These are phyloP conservation scores for Ochotona curzoniae DNA, from an alignment of 2,113 vertebrate genomes.

Conservation along the genomic window DNA sequence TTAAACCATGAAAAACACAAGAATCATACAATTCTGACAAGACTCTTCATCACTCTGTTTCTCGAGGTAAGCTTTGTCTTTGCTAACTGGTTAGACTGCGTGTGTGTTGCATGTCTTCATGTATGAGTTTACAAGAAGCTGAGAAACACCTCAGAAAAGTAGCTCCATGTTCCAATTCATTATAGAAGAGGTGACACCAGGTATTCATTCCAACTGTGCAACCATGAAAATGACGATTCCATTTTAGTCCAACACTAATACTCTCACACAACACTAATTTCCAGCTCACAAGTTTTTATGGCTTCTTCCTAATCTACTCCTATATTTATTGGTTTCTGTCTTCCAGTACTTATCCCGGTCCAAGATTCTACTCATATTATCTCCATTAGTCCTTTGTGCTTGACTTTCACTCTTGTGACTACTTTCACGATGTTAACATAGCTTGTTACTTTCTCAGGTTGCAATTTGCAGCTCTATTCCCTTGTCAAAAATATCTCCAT, in stretches of 20 bases:
- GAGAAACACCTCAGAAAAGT: neutral
- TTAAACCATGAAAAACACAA: neutral
- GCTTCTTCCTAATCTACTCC: neutral
- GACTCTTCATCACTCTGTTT: neutral
- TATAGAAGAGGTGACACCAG: neutral
- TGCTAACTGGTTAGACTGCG: neutral
- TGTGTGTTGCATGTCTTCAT: neutral
- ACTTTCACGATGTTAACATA: neutral
- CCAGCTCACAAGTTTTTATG: neutral
- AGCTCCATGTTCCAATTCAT: neutral
- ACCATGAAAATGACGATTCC: neutral
- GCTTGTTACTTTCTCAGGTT: neutral
- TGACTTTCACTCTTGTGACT: neutral
- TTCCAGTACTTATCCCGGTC: neutral
- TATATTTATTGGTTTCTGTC: neutral
- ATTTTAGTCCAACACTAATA: neutral
- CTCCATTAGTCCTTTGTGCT: neutral
- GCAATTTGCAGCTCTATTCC: neutral
- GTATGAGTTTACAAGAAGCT: neutral
- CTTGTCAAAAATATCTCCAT: conserved; percentile 10
- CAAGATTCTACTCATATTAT: neutral
- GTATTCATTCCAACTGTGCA: neutral
- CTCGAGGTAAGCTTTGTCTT: neutral
- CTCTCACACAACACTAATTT: neutral
- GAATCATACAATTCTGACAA: neutral